These are phyloP conservation scores for Mystacides longicornis DNA, from an alignment of 2,888 invertebrate genomes.

Conservation along the genomic window DNA sequence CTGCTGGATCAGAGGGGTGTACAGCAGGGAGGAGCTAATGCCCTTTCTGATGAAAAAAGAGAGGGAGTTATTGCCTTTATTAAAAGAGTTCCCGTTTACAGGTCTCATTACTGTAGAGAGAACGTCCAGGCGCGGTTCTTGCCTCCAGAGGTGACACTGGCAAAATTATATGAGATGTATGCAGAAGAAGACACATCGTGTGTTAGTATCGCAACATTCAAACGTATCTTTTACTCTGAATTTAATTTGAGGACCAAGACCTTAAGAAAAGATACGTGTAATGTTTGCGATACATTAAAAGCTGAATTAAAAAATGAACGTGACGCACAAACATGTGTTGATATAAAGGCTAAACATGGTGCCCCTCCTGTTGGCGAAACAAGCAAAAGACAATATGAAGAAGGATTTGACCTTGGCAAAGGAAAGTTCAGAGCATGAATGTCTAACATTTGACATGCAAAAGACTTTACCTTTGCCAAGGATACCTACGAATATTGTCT, in stretches of 20 bases:
- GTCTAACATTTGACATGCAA: conserved; percentile 1
- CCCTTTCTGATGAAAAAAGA: neutral
- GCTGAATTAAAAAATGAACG: neutral
- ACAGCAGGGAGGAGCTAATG: neutral
- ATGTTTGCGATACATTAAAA: neutral
- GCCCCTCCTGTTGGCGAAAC: neutral
- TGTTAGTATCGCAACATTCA: neutral
- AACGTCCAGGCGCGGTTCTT: neutral
- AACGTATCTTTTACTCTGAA: neutral
- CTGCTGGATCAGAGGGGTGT: neutral
- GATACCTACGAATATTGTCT: neutral
- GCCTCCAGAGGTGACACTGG: neutral
- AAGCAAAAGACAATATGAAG: neutral
- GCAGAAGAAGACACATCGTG: neutral
- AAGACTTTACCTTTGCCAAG: neutral
- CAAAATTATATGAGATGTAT: neutral
- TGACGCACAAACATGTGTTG: neutral
- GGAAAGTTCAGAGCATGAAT: neutral
- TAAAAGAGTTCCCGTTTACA: conserved; percentile 1
- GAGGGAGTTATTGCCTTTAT: neutral
- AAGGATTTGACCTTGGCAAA: neutral
- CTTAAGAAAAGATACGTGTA: neutral
- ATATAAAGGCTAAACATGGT: neutral
- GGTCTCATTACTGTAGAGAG: neutral
- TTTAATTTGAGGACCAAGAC: neutral